Percentiles rank a stretch among this genome's conserved stretches.
Conservation (phyloP, 2,113 vertebrate species). For the Notarius quadriscutis region DNA sequence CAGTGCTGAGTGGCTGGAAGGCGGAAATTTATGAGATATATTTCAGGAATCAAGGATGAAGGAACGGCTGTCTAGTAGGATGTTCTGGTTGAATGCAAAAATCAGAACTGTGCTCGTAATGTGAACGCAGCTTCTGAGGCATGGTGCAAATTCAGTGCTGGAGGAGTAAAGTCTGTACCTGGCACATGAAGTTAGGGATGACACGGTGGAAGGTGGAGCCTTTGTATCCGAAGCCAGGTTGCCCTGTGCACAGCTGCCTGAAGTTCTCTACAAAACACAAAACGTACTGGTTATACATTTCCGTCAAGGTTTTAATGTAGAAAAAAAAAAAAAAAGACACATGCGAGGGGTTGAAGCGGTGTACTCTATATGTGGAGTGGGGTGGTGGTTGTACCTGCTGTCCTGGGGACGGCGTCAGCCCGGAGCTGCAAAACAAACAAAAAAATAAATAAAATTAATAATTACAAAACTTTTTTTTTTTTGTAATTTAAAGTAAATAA, state of each 20-base stretch:
- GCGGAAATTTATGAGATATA: not conserved
- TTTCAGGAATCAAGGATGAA: not conserved
- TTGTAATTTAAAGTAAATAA: too few relatives aligned
- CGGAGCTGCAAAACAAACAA: slow-evolving; percentile 69
- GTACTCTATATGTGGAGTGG: too few relatives aligned
- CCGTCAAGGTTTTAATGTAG: not conserved
- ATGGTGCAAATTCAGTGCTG: not conserved
- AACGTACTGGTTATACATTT: not conserved
- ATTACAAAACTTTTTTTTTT: not conserved
- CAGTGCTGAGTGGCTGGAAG: not conserved
- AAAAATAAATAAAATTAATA: not conserved
- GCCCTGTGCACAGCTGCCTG: slow-evolving; percentile 83
- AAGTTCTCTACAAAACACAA: slow-evolving; percentile 80
- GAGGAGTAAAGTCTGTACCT: slow-evolving; percentile 72
- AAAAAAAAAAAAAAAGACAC: too few relatives aligned
- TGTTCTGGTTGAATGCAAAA: too few relatives aligned
- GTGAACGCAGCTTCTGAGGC: not conserved
- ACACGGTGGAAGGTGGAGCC: slow-evolving; percentile 88
- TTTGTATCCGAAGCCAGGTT: slow-evolving; percentile 91
- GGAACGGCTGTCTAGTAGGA: not conserved
- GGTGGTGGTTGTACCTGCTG: slow-evolving; percentile 74
- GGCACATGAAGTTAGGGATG: slow-evolving; percentile 92
- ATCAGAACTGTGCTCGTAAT: not conserved
- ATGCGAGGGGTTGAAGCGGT: not conserved
- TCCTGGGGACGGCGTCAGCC: slow-evolving; percentile 85